phyloP scores from a whole-genome alignment of 2,888 invertebrate genomes.

The Pterostichus niger region DNA sequence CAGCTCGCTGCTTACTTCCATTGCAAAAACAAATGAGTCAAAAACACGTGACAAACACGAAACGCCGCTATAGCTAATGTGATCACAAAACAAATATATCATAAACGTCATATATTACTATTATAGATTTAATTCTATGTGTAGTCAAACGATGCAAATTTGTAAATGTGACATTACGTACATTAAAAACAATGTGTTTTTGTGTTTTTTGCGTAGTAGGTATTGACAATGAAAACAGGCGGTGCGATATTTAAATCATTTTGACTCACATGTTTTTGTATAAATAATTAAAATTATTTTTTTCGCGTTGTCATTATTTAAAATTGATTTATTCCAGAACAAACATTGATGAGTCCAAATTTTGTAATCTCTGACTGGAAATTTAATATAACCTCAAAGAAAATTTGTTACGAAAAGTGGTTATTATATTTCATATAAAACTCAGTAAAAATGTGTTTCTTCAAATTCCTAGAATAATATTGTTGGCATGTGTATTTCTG shows the following conservation, averaged over 20 bases:
- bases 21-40: slow-evolving; percentile 51
- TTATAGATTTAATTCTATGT: slow-evolving; percentile 2
- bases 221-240: background rate
- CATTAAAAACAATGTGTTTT: slow-evolving; percentile 27
- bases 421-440: slow-evolving; percentile 23
- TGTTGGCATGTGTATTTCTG: slow-evolving; percentile 18
- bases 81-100: slow-evolving; percentile 29
- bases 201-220: slow-evolving; percentile 33
- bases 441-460: background rate
- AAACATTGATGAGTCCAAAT: background rate
- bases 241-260: slow-evolving; percentile 28
- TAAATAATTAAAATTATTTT: background rate
- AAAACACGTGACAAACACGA: slow-evolving; percentile 36
- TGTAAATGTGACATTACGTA: slow-evolving; percentile 10
- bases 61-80: background rate
- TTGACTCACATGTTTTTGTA: slow-evolving; percentile 11
- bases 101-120: background rate
- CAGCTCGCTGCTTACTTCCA: slow-evolving; percentile 18
- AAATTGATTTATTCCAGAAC: background rate
- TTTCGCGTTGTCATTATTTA: background rate
- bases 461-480: slow-evolving; percentile 29
- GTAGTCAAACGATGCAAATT: slow-evolving; percentile 11
- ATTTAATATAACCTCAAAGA: slow-evolving; percentile 8
- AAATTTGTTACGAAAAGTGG: background rate
- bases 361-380: no score